Conservation (phyloP, 2,113 vertebrate species). For the Colinus virginianus region DNA sequence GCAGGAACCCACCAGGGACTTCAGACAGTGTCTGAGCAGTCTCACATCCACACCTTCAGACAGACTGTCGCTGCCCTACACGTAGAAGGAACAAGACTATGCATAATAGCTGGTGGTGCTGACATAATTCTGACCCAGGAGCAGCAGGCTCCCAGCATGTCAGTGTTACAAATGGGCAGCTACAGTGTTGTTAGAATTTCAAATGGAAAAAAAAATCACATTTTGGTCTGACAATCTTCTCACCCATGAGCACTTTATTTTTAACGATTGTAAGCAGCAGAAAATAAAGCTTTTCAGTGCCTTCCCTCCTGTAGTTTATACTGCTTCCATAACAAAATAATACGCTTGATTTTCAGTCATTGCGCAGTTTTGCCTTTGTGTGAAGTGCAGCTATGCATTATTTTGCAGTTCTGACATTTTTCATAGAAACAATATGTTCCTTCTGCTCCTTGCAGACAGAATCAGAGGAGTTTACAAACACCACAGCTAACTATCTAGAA, state of each 20-base stretch:
- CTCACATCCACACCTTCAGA: not conserved
- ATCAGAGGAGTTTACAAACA: rapidly evolving
- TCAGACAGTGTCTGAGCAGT: not conserved
- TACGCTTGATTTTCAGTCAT: not conserved
- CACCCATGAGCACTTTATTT: not conserved
- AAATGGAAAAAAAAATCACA: not conserved
- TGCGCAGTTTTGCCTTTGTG: not conserved
- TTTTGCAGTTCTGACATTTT: not conserved
- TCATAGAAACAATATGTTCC: not conserved
- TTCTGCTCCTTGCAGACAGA: not conserved
- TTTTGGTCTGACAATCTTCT: not conserved
- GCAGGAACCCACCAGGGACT: rapidly evolving
- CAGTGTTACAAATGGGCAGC: not conserved
- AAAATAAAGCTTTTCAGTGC: not conserved
- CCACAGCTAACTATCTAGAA: not conserved
- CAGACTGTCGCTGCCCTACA: rapidly evolving
- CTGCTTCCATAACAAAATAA: not conserved
- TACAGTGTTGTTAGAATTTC: not conserved
- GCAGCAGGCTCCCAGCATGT: not conserved
- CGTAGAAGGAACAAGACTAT: not conserved
- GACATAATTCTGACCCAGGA: not conserved
- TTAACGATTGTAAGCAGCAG: not conserved
- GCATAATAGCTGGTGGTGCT: not conserved
- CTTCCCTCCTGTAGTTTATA: not conserved
- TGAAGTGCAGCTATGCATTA: not conserved